A percentile compares a stretch with the other conserved stretches of the same genome.
These are phyloP conservation scores for Chelonus insularis DNA, from an alignment of 1,140 invertebrate species.

Conservation along the genomic window DNA sequence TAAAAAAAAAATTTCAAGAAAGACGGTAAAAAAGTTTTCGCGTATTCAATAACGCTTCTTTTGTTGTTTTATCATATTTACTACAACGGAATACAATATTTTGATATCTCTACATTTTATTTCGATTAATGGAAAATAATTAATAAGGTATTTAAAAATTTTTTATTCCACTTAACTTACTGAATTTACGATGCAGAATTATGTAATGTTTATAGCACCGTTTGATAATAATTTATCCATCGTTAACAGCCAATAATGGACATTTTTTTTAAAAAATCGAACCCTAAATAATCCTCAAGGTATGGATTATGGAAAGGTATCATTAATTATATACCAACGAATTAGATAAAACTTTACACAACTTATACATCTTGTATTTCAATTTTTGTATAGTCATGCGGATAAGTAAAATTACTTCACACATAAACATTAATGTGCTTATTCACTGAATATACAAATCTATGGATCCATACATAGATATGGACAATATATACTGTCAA, in stretches of 20 bases:
- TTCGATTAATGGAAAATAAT: too few relatives aligned
- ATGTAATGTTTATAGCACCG: too few relatives aligned
- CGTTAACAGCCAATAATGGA: too few relatives aligned
- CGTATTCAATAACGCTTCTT: not conserved
- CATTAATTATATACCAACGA: conserved; percentile 32
- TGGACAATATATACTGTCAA: conserved; percentile 6
- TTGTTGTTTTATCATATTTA: too few relatives aligned
- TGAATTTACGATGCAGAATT: too few relatives aligned
- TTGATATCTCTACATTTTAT: too few relatives aligned
- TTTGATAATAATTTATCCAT: too few relatives aligned
- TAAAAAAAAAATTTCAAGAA: not conserved
- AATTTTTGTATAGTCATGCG: conserved; percentile 17
- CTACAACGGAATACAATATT: too few relatives aligned
- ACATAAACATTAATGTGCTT: conserved; percentile 47
- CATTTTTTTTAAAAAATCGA: not conserved
- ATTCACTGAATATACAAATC: conserved; percentile 54
- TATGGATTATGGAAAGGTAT: conserved; percentile 18
- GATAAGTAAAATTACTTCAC: conserved; percentile 43
- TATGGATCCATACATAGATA: conserved; percentile 25
- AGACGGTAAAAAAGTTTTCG: not conserved
- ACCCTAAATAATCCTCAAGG: too few relatives aligned
- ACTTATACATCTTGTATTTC: conserved; percentile 29
- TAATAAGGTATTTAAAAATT: too few relatives aligned
- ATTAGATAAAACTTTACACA: conserved; percentile 41
- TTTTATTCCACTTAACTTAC: too few relatives aligned